Evolutionary conservation across 2,113 vertebrate genomes (phyloP).

Genomic region (Cromileptes altivelis): DNA sequence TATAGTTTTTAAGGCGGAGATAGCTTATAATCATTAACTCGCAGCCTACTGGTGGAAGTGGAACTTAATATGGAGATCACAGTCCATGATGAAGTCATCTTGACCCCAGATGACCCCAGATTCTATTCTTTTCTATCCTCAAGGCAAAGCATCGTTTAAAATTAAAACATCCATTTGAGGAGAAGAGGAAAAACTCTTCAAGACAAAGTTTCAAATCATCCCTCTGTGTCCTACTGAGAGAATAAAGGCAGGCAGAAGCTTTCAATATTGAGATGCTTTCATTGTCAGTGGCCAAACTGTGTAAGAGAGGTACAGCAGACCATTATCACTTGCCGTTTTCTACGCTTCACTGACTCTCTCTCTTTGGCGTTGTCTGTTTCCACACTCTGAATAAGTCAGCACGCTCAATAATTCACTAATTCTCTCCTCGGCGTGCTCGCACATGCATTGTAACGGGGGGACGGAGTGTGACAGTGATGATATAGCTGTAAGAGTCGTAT

Average conservation of each 20-base stretch:
- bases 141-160: background rate
- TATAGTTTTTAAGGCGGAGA: constrained; percentile 38
- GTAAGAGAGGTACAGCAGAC: constrained; percentile 33
- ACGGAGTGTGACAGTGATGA: constrained; percentile 44
- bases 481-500: constrained; percentile 17
- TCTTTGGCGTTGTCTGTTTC: constrained; percentile 47
- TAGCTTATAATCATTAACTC: constrained; percentile 74
- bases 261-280: constrained; percentile 53
- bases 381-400: constrained; percentile 72
- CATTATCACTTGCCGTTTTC: constrained; percentile 66
- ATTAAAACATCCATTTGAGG: background rate
- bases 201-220: background rate
- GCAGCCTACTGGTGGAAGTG: constrained; percentile 50
- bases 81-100: constrained; percentile 63
- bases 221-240: background rate
- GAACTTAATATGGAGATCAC: constrained; percentile 68
- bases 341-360: constrained; percentile 51
- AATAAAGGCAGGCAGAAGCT: constrained; percentile 12
- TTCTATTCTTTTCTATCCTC: background rate
- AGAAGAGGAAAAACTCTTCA: background rate
- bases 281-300: constrained; percentile 48
- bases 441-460: constrained; percentile 39
- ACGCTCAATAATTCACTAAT: constrained; percentile 76
- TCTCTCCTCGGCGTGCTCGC: constrained; percentile 30
- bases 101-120: background rate